Conservation (phyloP, 2,113 vertebrate genomes). For the Capra hircus region DNA sequence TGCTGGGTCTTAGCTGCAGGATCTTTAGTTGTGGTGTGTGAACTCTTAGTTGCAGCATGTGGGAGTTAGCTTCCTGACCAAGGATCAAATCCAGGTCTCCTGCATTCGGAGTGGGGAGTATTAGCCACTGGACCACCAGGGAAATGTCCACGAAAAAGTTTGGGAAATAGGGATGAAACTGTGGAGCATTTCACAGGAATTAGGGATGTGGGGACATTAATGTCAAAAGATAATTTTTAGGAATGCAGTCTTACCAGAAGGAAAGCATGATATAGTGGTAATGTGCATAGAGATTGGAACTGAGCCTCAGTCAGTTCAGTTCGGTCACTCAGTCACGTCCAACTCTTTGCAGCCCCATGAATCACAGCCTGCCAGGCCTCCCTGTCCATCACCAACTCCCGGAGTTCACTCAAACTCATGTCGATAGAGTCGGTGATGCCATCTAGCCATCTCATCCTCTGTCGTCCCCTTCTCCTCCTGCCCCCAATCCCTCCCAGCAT, state of each 20-base stretch:
- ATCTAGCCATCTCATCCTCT: no score
- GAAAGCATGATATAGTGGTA: background rate
- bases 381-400: no score
- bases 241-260: background rate
- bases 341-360: no score
- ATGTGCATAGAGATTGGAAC: background rate
- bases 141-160: background rate
- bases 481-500: no score
- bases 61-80: background rate
- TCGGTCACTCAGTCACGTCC: no score
- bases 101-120: background rate
- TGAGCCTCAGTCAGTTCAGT: background rate
- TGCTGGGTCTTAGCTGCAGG: background rate
- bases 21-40: background rate
- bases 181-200: background rate
- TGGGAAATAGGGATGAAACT: background rate
- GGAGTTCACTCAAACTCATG: no score
- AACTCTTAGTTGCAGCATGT: background rate
- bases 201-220: background rate
- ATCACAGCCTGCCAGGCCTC: no score
- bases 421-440: accelerated
- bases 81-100: background rate
- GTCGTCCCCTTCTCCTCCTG: no score
- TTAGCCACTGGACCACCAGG: background rate
- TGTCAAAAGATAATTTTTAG: background rate